Evolutionary conservation across 2,888 invertebrate species (phyloP).

Genomic region (Zygogramma bicolorata): DNA sequence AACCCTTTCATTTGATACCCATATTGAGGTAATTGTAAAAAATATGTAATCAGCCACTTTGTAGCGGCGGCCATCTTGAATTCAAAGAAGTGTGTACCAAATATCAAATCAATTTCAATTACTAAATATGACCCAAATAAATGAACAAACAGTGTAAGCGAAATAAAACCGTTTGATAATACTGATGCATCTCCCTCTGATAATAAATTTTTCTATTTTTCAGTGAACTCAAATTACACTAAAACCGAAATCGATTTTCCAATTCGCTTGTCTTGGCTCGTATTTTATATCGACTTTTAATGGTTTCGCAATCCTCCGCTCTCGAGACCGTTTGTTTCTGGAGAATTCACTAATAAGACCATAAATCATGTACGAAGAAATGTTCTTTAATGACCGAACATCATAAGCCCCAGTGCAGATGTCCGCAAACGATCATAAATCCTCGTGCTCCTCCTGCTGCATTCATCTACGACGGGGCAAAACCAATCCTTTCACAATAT

Average conservation of each 20-base stretch:
- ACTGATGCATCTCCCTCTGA: too few species aligned
- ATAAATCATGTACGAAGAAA: constrained; percentile 14
- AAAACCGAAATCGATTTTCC: not conserved
- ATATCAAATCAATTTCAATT: too few species aligned
- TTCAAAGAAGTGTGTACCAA: too few species aligned
- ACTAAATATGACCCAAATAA: too few species aligned
- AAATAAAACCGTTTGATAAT: too few species aligned
- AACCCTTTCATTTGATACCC: too few species aligned
- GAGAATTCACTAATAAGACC: constrained; percentile 1
- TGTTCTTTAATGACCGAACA: constrained; percentile 42
- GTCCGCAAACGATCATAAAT: constrained; percentile 48
- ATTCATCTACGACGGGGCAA: constrained; percentile 41
- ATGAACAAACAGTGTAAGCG: too few species aligned
- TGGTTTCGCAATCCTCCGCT: not conserved
- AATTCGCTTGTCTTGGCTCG: not conserved
- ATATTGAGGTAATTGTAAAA: too few species aligned
- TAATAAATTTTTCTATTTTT: too few species aligned
- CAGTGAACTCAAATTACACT: not conserved
- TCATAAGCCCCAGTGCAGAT: constrained; percentile 45
- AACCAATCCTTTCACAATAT: constrained; percentile 48
- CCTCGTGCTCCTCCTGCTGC: constrained; percentile 37
- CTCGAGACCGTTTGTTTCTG: not conserved
- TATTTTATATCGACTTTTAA: not conserved
- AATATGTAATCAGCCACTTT: too few species aligned
- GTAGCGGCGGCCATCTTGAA: too few species aligned